Evolutionary conservation across 2,113 vertebrate species (phyloP).

Genomic region (Colius striatus): DNA sequence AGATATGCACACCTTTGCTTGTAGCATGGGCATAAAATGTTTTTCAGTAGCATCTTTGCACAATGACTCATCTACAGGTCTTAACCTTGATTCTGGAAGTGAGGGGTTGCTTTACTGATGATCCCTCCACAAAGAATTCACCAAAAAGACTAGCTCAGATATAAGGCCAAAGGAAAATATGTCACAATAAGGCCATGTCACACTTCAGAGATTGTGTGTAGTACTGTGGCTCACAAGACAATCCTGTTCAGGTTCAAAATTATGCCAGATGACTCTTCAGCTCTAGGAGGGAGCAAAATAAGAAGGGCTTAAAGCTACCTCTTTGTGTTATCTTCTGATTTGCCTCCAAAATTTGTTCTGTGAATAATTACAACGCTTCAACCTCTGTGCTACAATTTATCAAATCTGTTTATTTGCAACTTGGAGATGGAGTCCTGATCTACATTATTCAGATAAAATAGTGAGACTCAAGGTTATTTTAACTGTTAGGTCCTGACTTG

Average conservation of each 20-base stretch:
- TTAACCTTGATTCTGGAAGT: not conserved
- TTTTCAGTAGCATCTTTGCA: not conserved
- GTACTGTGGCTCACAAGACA: not conserved
- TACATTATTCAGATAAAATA: not conserved
- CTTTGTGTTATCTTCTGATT: not conserved
- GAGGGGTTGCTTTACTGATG: not conserved
- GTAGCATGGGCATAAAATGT: not conserved
- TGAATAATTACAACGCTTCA: not conserved
- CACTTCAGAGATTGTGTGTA: not conserved
- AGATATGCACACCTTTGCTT: not conserved
- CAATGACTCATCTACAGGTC: not conserved
- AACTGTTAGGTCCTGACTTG: not conserved
- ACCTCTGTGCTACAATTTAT: not conserved
- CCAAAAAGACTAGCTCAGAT: not conserved
- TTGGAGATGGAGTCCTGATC: not conserved
- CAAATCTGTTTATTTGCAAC: not conserved
- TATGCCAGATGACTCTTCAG: not conserved
- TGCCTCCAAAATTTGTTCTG: not conserved
- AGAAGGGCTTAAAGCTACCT: not conserved
- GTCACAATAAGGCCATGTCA: not conserved
- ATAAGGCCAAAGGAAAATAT: not conserved
- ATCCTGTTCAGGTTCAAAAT: not conserved
- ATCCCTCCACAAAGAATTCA: not conserved
- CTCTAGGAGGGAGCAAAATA: not conserved
- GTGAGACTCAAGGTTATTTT: not conserved